These are phyloP conservation scores for Artibeus jamaicensis DNA, from an alignment of 2,797 vertebrate genomes.

Conservation along the genomic window DNA sequence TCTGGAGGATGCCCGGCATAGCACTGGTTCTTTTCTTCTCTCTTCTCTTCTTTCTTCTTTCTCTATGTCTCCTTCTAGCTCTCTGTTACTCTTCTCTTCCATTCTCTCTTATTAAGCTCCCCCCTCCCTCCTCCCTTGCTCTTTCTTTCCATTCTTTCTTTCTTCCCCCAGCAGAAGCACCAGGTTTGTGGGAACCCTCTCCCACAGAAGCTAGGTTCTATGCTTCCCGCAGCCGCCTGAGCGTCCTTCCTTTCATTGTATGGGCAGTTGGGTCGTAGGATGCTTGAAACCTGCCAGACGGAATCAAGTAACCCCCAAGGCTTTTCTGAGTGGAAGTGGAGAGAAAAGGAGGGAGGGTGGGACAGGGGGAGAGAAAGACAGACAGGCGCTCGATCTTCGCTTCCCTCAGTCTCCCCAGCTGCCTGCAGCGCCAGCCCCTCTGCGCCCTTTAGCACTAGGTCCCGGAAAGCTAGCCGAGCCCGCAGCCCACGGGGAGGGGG, in stretches of 20 bases:
- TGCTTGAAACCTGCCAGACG: neutral
- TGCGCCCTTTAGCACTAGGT: neutral
- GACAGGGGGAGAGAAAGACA: too few species aligned
- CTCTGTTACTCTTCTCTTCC: too few species aligned
- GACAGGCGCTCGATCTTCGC: neutral
- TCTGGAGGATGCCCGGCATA: neutral
- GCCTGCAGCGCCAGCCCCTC: neutral
- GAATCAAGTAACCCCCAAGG: neutral
- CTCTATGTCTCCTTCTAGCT: neutral
- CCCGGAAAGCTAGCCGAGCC: neutral
- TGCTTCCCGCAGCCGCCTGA: neutral
- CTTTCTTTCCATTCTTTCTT: neutral
- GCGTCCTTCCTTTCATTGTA: slow-evolving; percentile 4
- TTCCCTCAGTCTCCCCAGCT: neutral
- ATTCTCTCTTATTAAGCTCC: neutral
- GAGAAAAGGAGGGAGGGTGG: neutral
- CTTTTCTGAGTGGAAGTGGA: neutral
- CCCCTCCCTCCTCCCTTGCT: neutral
- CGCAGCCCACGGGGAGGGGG: neutral
- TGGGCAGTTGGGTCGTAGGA: neutral
- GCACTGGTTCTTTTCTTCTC: neutral
- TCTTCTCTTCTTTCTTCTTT: too few species aligned
- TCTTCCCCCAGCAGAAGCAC: neutral
- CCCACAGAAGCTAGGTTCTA: neutral
- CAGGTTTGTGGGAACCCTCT: neutral